Evolutionary conservation across 2,113 vertebrate species (phyloP).

Genomic region (Muscicapa adusta): DNA sequence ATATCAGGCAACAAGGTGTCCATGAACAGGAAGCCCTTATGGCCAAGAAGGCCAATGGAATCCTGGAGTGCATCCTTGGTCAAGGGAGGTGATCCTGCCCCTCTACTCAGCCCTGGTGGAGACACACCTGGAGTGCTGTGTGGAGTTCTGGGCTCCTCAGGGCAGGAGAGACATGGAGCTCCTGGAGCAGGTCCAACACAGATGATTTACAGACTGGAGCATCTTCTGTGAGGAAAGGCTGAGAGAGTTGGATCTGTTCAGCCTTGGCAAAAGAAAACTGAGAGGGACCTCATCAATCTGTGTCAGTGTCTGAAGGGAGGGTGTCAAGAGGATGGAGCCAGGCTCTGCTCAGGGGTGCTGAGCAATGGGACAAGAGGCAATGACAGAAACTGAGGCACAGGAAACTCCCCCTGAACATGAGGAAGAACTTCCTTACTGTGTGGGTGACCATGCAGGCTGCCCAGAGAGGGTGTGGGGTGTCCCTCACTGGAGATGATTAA

Average conservation of each 20-base stretch:
- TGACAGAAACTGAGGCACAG: not conserved
- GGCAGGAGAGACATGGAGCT: no score
- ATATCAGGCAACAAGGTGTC: not conserved
- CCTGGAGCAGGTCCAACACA: not conserved
- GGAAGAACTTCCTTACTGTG: rapidly evolving
- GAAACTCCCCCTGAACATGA: not conserved
- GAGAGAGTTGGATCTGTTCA: not conserved
- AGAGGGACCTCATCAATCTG: not conserved
- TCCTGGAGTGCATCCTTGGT: not conserved
- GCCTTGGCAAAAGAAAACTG: not conserved
- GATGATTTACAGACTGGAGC: not conserved
- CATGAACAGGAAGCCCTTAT: not conserved
- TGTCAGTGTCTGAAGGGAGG: not conserved
- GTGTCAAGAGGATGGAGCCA: not conserved
- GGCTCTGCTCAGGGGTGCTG: rapidly evolving
- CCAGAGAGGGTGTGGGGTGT: not conserved
- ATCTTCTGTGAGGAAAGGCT: not conserved
- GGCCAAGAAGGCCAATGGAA: not conserved
- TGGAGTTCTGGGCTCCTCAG: not conserved
- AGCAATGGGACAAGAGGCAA: not conserved
- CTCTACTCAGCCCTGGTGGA: not conserved
- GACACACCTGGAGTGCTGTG: not conserved
- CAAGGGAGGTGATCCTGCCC: not conserved
- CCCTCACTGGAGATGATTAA: not conserved
- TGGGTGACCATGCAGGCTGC: not conserved